Evolutionary conservation across 2,888 invertebrate species (phyloP).

Genomic region (Lasioglossum vierecki): DNA sequence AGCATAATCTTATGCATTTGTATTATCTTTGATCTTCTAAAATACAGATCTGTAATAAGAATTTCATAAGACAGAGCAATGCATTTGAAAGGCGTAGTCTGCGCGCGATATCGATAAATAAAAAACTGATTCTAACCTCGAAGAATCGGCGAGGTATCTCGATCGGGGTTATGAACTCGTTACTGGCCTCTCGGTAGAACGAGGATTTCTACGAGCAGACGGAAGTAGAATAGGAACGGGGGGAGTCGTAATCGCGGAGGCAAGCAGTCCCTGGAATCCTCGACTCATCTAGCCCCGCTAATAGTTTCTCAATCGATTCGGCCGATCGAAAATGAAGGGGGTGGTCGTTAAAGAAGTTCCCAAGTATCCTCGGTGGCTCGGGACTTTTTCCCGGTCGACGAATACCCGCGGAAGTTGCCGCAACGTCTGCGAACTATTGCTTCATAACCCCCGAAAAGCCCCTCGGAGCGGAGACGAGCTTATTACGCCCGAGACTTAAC

Average conservation of each 20-base stretch:
- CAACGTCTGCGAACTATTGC: slow-evolving; percentile 34
- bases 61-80: background rate
- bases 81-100: background rate
- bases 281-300: slow-evolving; percentile 40
- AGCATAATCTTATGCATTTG: background rate
- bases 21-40: background rate
- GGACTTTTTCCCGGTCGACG: slow-evolving; percentile 16
- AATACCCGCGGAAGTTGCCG: slow-evolving; percentile 24
- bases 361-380: slow-evolving; percentile 57
- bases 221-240: background rate
- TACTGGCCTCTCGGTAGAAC: background rate
- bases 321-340: slow-evolving; percentile 58
- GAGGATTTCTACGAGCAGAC: background rate
- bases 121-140: background rate
- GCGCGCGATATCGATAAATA: background rate
- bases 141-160: background rate
- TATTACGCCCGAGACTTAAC: slow-evolving; percentile 59
- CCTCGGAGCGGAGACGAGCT: slow-evolving; percentile 32
- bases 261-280: slow-evolving; percentile 53
- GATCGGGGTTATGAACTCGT: background rate
- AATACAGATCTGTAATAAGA: background rate
- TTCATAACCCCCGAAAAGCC: slow-evolving; percentile 48
- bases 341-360: slow-evolving; percentile 62
- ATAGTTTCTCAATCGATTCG: slow-evolving; percentile 65
- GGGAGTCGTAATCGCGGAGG: slow-evolving; percentile 50